Conservation (phyloP, 2,888 invertebrate genomes). For the Microplitis manilae region DNA sequence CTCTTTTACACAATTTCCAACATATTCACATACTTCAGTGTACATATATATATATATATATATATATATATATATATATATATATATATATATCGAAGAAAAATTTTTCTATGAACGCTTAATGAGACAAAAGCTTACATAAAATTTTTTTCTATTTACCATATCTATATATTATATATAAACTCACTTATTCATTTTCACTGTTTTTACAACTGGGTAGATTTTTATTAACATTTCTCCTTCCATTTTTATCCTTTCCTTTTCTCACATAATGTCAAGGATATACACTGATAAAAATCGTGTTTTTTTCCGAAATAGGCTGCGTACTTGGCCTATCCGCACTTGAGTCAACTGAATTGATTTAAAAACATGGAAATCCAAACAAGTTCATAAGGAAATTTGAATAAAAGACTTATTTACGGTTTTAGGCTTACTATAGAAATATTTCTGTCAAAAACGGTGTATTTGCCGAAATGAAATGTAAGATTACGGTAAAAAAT, state of each 20-base stretch:
- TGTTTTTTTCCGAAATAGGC: no score
- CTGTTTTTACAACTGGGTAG: not conserved
- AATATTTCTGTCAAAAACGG: no score
- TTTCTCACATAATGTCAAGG: not conserved
- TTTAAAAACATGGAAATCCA: no score
- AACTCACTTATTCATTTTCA: not conserved
- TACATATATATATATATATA: not conserved
- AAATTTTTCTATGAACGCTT: slow-evolving; percentile 6
- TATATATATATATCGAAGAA: not conserved
- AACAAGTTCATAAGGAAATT: no score
- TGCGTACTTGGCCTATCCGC: no score
- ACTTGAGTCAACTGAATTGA: no score
- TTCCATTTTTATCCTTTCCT: not conserved
- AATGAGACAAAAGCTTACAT: slow-evolving; percentile 35
- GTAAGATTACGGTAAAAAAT: no score
- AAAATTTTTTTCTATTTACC: slow-evolving; percentile 19
- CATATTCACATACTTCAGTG: not conserved
- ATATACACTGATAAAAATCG: not conserved
- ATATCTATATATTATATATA: not conserved
- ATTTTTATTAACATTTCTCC: not conserved
- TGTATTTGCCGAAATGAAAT: no score
- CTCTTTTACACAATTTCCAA: slow-evolving; percentile 28
- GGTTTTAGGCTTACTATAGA: no score
- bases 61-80: no score
- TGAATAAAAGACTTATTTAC: no score